A percentile compares a stretch with the other conserved stretches of the same genome.
Evolutionary conservation across 2,888 invertebrate genomes (phyloP).

Genomic region (Stegophylla sp.): DNA sequence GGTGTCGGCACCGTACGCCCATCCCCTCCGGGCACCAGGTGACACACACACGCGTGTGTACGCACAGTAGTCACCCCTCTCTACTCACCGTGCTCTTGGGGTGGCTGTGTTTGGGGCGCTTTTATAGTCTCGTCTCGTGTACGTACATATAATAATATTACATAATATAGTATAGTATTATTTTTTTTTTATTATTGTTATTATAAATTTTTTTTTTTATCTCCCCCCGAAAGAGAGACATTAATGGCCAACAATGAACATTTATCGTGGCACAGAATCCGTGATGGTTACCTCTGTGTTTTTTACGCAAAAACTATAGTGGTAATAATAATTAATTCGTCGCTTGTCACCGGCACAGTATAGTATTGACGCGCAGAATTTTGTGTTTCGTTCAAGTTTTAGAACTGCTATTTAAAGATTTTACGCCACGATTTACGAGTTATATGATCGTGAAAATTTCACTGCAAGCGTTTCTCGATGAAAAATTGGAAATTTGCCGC

Average conservation of each 20-base stretch:
- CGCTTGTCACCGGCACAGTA: background rate
- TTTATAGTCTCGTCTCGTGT: background rate
- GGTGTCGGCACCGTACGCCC: conserved; percentile 57
- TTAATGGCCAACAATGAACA: conserved; percentile 21
- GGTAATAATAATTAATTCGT: background rate
- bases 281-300: too few relatives aligned
- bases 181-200: background rate
- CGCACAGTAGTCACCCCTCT: conserved; percentile 42
- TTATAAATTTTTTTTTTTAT: background rate
- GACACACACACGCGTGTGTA: conserved; percentile 14
- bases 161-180: background rate
- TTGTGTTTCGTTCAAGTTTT: background rate
- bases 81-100: background rate
- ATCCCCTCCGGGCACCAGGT: conserved; percentile 57
- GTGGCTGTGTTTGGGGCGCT: background rate
- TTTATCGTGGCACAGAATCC: background rate
- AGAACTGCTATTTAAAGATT: too few relatives aligned
- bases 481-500: too few relatives aligned
- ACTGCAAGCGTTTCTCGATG: too few relatives aligned
- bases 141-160: background rate
- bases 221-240: conserved; percentile 8
- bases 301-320: background rate
- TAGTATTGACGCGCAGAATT: background rate
- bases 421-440: conserved; percentile 14
- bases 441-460: background rate